Conservation (phyloP, 2,113 vertebrate species). For the Gyps fulvus region DNA sequence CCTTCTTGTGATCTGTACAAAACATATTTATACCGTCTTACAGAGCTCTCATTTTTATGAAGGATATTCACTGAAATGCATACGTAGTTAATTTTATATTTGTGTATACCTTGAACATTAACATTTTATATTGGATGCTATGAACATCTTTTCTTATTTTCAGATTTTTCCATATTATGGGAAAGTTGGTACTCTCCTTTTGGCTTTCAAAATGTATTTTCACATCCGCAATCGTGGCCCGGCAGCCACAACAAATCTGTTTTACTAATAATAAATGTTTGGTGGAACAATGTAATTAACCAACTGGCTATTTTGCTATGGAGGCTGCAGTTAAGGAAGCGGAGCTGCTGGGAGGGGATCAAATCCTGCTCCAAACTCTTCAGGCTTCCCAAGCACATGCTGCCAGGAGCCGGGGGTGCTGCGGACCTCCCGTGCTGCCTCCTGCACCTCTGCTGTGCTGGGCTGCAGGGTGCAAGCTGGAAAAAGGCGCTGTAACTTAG, state of each 20-base stretch:
- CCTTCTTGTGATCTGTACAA: not conserved
- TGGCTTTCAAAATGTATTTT: not conserved
- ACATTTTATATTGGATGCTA: not conserved
- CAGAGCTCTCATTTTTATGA: not conserved
- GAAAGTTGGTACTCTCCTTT: not conserved
- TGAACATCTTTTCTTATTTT: not conserved
- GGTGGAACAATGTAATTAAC: not conserved
- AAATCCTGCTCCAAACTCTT: not conserved
- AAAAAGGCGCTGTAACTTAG: not conserved
- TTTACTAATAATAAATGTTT: not conserved
- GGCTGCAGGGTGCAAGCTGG: too few relatives aligned
- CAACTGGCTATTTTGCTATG: not conserved
- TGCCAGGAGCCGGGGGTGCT: not conserved
- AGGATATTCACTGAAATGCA: not conserved
- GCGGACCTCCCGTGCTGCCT: not conserved
- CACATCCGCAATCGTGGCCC: not conserved
- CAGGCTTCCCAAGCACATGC: not conserved
- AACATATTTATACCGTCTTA: not conserved
- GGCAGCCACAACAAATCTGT: not conserved
- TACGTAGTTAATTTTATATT: not conserved
- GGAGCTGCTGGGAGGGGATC: not conserved
- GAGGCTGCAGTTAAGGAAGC: not conserved
- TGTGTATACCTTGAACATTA: not conserved
- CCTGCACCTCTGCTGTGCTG: accelerated
- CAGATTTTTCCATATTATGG: not conserved